A percentile compares a stretch with the other conserved stretches of the same genome.
Conservation (phyloP, 2,113 vertebrate genomes). For the Dipodomys ordii region DNA sequence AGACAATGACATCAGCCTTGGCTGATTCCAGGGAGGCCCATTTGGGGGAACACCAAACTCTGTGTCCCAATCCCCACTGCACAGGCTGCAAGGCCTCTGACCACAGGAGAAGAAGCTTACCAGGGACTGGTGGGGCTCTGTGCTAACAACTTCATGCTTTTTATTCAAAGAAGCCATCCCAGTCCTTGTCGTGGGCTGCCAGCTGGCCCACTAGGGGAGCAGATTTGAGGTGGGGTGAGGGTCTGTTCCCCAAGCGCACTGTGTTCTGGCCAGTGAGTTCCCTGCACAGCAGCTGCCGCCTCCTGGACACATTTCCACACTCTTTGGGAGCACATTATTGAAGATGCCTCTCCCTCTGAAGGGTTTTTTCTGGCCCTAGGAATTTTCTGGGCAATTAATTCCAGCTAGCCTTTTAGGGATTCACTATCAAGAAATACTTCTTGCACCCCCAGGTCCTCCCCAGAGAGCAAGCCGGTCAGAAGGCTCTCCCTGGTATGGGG, state of each 20-base stretch:
- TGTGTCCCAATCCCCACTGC: too few relatives aligned
- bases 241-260: slow-evolving; percentile 17
- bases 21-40: not conserved
- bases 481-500: not conserved
- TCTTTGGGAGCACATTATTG: not conserved
- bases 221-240: slow-evolving; percentile 50
- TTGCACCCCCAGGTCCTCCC: not conserved
- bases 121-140: not conserved
- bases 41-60: not conserved
- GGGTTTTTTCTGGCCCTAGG: not conserved
- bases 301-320: slow-evolving; percentile 4
- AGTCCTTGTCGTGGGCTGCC: not conserved
- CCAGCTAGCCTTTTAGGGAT: not conserved
- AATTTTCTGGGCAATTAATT: not conserved
- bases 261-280: slow-evolving; percentile 37
- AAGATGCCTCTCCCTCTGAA: not conserved
- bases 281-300: slow-evolving; percentile 26
- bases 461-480: not conserved
- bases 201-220: not conserved
- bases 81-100: not conserved
- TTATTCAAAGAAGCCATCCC: not conserved
- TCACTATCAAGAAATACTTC: not conserved
- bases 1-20: too few relatives aligned
- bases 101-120: not conserved
- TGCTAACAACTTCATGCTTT: not conserved